Conservation (phyloP, 2,888 invertebrate species). For the Isotomurus palustris region DNA sequence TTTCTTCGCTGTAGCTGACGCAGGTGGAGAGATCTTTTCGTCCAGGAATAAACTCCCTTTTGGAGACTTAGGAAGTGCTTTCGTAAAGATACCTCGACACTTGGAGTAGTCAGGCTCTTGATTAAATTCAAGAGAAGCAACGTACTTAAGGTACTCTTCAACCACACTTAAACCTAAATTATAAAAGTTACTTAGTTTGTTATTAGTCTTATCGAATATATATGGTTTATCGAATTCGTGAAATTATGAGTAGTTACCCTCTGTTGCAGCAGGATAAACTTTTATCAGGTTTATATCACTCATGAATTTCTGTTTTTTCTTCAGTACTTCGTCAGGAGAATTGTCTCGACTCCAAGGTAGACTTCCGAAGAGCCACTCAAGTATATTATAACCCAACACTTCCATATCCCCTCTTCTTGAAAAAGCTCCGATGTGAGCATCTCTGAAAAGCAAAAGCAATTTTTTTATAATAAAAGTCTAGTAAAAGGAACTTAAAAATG, state of each 20-base stretch:
- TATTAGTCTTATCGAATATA: neutral
- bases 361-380: constrained; percentile 84
- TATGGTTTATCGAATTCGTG: neutral
- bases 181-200: constrained; percentile 4
- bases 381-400: constrained; percentile 86
- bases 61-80: constrained; percentile 54
- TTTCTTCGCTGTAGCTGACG: too few species aligned
- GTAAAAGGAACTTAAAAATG: too few species aligned
- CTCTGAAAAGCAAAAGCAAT: constrained; percentile 50
- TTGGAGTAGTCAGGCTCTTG: constrained; percentile 71
- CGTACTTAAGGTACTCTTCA: constrained; percentile 63
- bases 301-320: constrained; percentile 56
- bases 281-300: constrained; percentile 45
- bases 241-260: constrained; percentile 46
- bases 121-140: constrained; percentile 65
- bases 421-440: constrained; percentile 89
- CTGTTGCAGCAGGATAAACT: constrained; percentile 48
- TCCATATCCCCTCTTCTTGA: constrained; percentile 81
- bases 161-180: constrained; percentile 51
- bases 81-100: constrained; percentile 63
- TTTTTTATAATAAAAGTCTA: neutral
- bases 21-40: too few species aligned
- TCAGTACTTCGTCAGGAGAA: constrained; percentile 53
- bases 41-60: constrained; percentile 41
- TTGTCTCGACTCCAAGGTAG: constrained; percentile 74